Evolutionary conservation across 2,113 vertebrate genomes (phyloP).

Genomic region (Lophura nycthemera): DNA sequence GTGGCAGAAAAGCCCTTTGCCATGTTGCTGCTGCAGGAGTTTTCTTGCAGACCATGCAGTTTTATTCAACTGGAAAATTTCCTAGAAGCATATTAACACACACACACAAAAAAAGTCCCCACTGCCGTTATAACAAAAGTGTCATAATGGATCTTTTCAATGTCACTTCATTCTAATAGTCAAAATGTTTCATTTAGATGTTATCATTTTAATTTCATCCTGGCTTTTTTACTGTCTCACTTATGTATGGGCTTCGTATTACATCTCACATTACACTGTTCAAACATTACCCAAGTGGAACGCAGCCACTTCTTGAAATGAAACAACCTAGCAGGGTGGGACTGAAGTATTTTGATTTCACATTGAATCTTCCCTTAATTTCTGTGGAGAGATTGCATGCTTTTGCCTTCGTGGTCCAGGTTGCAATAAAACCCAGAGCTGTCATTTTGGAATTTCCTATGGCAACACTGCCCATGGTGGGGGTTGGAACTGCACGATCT

Average conservation of each 20-base stretch:
- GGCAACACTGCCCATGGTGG: too few species aligned
- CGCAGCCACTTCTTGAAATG: neutral
- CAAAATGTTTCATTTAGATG: neutral
- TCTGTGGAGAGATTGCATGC: neutral
- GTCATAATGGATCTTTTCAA: neutral
- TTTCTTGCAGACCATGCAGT: neutral
- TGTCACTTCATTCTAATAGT: neutral
- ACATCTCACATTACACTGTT: accelerated
- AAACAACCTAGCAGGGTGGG: neutral
- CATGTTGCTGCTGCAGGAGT: neutral
- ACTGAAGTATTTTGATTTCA: neutral
- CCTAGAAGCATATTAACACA: neutral
- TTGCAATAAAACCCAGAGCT: neutral
- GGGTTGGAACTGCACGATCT: neutral
- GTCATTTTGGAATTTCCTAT: neutral
- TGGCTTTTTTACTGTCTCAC: neutral
- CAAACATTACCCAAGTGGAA: neutral
- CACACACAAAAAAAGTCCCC: neutral
- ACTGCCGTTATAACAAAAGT: neutral
- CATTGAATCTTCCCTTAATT: neutral
- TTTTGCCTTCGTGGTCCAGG: neutral
- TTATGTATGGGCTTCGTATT: neutral
- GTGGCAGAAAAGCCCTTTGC: neutral
- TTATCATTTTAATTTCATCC: neutral
- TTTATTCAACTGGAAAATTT: neutral